Evolutionary conservation across 1,140 invertebrate genomes (phyloP).

Genomic region (Phymorhynchus buccinoides): DNA sequence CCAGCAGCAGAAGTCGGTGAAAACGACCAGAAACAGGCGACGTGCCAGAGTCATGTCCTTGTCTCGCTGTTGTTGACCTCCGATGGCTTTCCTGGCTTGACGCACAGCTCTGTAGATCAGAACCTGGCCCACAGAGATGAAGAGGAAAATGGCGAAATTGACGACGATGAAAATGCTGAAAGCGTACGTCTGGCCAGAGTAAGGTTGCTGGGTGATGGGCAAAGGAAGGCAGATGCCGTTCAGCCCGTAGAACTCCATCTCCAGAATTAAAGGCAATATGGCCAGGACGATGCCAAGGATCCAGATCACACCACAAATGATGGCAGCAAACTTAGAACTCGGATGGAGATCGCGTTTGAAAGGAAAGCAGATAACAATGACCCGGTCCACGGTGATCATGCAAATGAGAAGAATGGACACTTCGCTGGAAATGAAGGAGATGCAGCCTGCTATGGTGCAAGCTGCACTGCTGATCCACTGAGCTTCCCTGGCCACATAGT

Average conservation of each 20-base stretch:
- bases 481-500: conserved; percentile 52
- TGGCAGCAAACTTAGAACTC: conserved; percentile 29
- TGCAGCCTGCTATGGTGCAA: conserved; percentile 58
- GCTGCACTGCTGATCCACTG: conserved; percentile 53
- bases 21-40: conserved; percentile 39
- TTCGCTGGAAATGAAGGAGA: conserved; percentile 59
- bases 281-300: conserved; percentile 41
- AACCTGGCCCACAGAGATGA: conserved; percentile 47
- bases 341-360: conserved; percentile 44
- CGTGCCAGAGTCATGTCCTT: conserved; percentile 45
- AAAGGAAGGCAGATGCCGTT: conserved; percentile 52
- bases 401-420: conserved; percentile 55
- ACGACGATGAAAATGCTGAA: conserved; percentile 49
- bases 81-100: neutral
- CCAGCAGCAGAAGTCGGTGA: conserved; percentile 47
- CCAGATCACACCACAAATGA: conserved; percentile 28
- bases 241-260: conserved; percentile 49
- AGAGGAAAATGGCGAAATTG: conserved; percentile 48
- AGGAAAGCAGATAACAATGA: conserved; percentile 58
- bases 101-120: conserved; percentile 43
- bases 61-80: neutral
- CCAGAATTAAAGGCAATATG: conserved; percentile 7
- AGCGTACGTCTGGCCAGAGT: conserved; percentile 47
- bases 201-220: conserved; percentile 41
- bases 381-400: conserved; percentile 61